Percentiles rank a stretch among this genome's conserved stretches.
These are phyloP conservation scores for Plagodis dolabraria DNA, from an alignment of 2,888 invertebrate species.

Conservation along the genomic window DNA sequence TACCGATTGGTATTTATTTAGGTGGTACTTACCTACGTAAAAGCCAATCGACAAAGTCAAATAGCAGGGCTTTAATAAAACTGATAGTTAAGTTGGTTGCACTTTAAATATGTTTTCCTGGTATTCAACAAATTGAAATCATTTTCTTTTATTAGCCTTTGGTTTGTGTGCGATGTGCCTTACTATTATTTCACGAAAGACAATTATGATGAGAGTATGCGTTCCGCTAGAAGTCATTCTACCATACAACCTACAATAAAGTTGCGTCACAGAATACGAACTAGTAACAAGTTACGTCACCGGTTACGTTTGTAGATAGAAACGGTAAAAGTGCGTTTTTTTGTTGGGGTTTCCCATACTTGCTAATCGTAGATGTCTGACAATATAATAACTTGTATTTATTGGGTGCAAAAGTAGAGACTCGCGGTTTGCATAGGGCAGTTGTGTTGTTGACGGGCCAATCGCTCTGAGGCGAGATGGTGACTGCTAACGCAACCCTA, in stretches of 20 bases:
- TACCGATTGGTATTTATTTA: no score
- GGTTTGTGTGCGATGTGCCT: background rate
- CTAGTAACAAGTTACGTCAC: background rate
- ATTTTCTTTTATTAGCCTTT: no score
- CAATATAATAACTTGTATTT: slow-evolving; percentile 3
- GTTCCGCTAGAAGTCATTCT: slow-evolving; percentile 15
- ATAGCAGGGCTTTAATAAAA: no score
- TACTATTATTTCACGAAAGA: background rate
- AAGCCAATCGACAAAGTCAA: no score
- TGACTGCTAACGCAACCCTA: no score
- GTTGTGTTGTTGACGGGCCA: no score
- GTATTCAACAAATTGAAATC: no score
- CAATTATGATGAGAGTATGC: slow-evolving; percentile 5
- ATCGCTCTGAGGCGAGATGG: no score
- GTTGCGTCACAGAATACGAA: slow-evolving; percentile 10
- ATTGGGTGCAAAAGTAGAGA: slow-evolving; percentile 1
- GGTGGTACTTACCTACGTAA: no score
- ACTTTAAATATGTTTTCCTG: no score
- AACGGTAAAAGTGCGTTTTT: slow-evolving; percentile 18
- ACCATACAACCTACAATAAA: slow-evolving; percentile 10
- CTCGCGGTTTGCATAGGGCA: background rate
- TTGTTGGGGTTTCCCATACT: slow-evolving; percentile 21
- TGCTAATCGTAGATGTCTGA: slow-evolving; percentile 13
- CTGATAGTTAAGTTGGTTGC: no score
- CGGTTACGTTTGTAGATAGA: slow-evolving; percentile 5